phyloP scores from a whole-genome alignment of 2,888 invertebrate genomes.

The Himalopsyche japonica region DNA sequence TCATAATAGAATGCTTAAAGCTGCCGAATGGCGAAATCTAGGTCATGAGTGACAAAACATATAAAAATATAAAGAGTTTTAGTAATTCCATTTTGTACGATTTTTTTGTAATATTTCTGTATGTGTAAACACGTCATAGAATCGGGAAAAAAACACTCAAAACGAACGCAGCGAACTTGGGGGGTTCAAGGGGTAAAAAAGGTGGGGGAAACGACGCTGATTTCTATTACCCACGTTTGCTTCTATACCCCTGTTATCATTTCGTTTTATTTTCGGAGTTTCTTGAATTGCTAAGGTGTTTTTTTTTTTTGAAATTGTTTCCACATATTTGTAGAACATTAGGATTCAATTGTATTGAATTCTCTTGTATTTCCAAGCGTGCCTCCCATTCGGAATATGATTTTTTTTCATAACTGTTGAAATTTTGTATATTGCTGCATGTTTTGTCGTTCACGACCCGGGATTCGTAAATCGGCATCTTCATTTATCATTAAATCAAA shows the following conservation, averaged over 20 bases:
- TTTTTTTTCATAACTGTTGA: too few species aligned
- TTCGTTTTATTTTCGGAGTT: neutral
- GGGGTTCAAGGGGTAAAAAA: neutral
- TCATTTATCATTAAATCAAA: too few species aligned
- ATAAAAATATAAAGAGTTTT: too few species aligned
- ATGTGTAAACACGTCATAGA: neutral
- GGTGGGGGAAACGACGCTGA: neutral
- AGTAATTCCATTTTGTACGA: too few species aligned
- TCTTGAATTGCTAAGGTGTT: neutral
- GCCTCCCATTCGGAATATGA: too few species aligned
- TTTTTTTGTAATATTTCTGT: neutral
- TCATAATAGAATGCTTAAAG: too few species aligned
- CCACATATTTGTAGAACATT: neutral
- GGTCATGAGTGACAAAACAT: too few species aligned
- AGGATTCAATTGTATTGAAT: neutral
- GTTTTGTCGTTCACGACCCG: too few species aligned
- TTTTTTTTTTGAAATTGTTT: neutral
- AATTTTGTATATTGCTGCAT: too few species aligned
- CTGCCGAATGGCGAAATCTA: too few species aligned
- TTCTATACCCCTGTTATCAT: neutral
- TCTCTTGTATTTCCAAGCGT: too few species aligned
- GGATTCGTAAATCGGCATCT: too few species aligned
- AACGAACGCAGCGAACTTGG: neutral
- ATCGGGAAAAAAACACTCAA: neutral
- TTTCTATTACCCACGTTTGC: neutral